Evolutionary conservation across 2,113 vertebrate genomes (phyloP).

Genomic region (Nothobranchius furzeri): DNA sequence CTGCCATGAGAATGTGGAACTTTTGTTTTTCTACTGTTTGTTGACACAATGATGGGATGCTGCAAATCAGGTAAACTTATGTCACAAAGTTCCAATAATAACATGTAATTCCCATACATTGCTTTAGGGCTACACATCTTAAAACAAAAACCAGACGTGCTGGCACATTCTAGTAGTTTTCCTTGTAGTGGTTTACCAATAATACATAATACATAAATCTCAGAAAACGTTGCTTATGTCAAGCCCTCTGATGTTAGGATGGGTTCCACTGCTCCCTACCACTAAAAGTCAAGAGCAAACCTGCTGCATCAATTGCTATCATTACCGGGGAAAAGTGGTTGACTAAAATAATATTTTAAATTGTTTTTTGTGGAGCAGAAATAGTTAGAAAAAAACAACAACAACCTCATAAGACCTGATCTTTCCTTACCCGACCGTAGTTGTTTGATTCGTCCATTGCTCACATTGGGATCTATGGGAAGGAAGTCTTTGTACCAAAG

Average conservation of each 20-base stretch:
- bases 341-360: too few relatives aligned
- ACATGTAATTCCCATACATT: not conserved
- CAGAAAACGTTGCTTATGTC: too few relatives aligned
- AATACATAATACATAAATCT: too few relatives aligned
- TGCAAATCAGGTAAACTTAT: constrained; percentile 39
- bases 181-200: too few relatives aligned
- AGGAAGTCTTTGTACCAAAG: constrained; percentile 99
- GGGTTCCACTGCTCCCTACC: not conserved
- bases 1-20: constrained; percentile 44
- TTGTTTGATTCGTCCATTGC: constrained; percentile 95
- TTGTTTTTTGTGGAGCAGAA: not conserved
- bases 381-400: not conserved
- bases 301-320: too few relatives aligned
- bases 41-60: constrained; percentile 36
- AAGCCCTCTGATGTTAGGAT: not conserved
- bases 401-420: not conserved
- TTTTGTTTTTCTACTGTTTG: constrained; percentile 33
- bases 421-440: constrained; percentile 89
- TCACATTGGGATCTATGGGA: constrained; percentile 92
- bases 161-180: too few relatives aligned
- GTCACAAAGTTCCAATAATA: not conserved
- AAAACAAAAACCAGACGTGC: too few relatives aligned
- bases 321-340: too few relatives aligned
- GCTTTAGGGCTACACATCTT: not conserved
- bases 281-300: not conserved